phyloP scores from a whole-genome alignment of 2,113 vertebrate species.

The Toxostoma redivivum region DNA sequence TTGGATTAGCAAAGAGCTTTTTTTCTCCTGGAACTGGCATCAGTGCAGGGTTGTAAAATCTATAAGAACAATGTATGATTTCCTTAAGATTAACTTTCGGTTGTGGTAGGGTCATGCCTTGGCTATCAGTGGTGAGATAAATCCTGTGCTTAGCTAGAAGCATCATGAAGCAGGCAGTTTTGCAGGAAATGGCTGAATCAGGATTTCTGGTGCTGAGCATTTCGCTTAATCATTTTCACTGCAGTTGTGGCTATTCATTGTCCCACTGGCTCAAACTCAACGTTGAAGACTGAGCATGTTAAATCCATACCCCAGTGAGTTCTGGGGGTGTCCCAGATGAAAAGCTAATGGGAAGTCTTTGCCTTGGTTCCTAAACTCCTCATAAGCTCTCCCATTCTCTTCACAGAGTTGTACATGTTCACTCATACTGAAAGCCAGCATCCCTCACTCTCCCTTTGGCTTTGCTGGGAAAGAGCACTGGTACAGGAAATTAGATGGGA shows the following conservation, averaged over 20 bases:
- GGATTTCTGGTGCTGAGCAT: neutral
- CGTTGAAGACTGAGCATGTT: neutral
- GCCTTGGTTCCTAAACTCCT: constrained; percentile 54
- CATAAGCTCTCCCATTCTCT: constrained; percentile 9
- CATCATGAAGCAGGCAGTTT: neutral
- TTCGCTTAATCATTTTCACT: neutral
- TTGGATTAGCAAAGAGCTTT: constrained; percentile 3
- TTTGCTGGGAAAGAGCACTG: constrained; percentile 7
- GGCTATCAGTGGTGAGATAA: neutral
- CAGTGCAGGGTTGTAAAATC: neutral
- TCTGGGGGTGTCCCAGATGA: neutral
- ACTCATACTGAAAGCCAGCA: constrained; percentile 13
- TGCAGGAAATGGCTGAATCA: neutral
- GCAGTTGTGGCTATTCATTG: neutral
- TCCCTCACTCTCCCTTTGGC: constrained; percentile 2
- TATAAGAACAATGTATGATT: neutral
- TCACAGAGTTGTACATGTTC: neutral
- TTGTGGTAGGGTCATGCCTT: constrained; percentile 31
- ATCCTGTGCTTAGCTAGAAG: neutral
- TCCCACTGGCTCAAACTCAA: neutral
- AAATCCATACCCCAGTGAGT: neutral
- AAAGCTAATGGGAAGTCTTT: constrained; percentile 44
- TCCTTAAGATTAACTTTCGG: neutral
- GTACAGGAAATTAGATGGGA: neutral
- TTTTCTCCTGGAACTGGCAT: constrained; percentile 3